These are phyloP conservation scores for Adrianichthys oophorus DNA, from an alignment of 2,797 vertebrate genomes.

Conservation along the genomic window DNA sequence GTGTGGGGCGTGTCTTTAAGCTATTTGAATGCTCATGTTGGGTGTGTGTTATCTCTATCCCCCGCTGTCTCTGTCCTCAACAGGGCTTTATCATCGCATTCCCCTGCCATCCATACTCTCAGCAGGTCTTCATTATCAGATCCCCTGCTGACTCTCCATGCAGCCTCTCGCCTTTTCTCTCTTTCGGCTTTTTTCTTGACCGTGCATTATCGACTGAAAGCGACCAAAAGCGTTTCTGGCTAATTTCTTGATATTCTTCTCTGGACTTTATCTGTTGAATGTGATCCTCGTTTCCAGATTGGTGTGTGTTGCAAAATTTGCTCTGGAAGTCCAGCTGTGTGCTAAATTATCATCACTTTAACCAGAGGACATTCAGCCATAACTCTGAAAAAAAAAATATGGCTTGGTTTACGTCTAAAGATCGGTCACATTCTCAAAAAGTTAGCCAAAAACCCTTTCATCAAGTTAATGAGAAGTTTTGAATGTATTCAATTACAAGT, in stretches of 20 bases:
- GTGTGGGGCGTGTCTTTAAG: conserved; percentile 28
- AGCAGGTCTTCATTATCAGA: conserved; percentile 44
- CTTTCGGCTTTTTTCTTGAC: conserved; percentile 19
- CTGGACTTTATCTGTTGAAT: conserved; percentile 12
- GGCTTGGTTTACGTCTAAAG: background rate
- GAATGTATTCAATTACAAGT: too few species aligned
- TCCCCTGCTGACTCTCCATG: conserved; percentile 34
- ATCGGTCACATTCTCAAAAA: background rate
- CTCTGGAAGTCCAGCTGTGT: conserved; percentile 30
- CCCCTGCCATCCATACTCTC: conserved; percentile 33
- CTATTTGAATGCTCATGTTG: conserved; percentile 15
- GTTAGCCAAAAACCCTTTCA: background rate
- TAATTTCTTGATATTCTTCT: conserved; percentile 21
- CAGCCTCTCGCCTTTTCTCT: conserved; percentile 3
- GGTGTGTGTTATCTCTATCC: conserved; percentile 34
- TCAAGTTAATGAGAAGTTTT: conserved; percentile 2
- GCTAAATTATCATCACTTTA: conserved; percentile 12
- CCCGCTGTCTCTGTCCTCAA: conserved; percentile 34
- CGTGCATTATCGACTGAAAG: conserved; percentile 7
- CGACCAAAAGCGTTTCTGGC: conserved; percentile 11
- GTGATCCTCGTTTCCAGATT: conserved; percentile 21
- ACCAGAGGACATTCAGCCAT: background rate
- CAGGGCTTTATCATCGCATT: conserved; percentile 25
- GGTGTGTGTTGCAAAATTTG: conserved; percentile 36
- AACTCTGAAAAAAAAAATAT: background rate